phyloP scores from a whole-genome alignment of 2,888 invertebrate species.

The Ariolimax columbianus region DNA sequence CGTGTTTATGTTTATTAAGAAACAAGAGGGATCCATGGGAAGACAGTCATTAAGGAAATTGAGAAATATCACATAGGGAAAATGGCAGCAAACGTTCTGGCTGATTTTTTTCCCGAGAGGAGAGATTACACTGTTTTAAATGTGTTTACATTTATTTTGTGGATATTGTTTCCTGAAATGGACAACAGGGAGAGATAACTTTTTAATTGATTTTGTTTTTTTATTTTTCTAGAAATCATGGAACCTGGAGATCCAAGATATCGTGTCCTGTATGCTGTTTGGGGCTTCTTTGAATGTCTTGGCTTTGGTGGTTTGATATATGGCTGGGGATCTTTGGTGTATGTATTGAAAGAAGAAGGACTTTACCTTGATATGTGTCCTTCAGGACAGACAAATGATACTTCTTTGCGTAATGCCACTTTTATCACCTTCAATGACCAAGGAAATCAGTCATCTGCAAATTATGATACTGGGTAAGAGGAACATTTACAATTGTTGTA shows the following conservation, averaged over 20 bases:
- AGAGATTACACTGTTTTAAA: no score
- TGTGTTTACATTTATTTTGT: no score
- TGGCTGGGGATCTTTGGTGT: constrained; percentile 69
- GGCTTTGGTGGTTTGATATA: constrained; percentile 67
- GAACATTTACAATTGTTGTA: background rate
- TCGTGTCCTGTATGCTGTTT: constrained; percentile 55
- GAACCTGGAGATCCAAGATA: constrained; percentile 45
- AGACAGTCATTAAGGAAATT: no score
- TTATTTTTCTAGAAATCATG: constrained; percentile 4
- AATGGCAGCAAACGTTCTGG: no score
- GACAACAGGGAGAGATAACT: no score
- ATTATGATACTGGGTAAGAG: background rate
- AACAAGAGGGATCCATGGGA: no score
- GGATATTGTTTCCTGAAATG: no score
- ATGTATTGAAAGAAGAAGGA: constrained; percentile 64
- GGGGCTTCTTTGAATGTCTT: constrained; percentile 65
- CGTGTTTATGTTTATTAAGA: no score
- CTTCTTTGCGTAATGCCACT: background rate
- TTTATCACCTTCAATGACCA: background rate
- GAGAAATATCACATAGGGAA: no score
- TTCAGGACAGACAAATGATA: background rate
- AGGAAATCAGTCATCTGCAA: background rate
- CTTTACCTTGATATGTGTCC: constrained; percentile 62
- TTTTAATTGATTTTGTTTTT: no score
- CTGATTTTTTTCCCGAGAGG: no score